Evolutionary conservation across 2,797 vertebrate species (phyloP), one percentile per base, ranked within the genome.

Genomic region (Crax fasciolata): DNA sequence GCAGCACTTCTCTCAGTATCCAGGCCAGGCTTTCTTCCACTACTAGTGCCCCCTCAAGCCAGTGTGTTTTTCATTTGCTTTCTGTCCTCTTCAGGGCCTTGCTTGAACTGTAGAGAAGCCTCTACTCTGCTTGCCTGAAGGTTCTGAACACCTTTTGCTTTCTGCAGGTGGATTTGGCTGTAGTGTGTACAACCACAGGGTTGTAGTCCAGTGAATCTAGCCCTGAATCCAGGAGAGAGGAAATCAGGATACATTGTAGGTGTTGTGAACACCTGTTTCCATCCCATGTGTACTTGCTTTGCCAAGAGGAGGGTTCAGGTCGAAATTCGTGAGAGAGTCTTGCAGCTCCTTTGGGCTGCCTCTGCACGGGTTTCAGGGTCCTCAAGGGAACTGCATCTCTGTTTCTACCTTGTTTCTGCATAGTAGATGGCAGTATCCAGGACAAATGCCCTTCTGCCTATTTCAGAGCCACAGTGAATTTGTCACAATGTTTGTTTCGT

Each of bases 381-480:
- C 38, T 89, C n/a, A 49, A 46, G 65, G 38, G 61, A 92, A 10
- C 16, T 1, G 2, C 28, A 46, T 43, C 44, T 87, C 59, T 87
- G 7, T 91, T 80, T 76, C 57, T 87, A 38, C 72, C 57, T 93
- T 94, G 71, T 91, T 92, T 89, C 74, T 82, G 55, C 71, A 32
- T 74, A 52, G 63, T 52, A 71, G 87, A 87, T 77, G 59, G 35
- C 48, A 89, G 89, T 43, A 84, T 43, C 70, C 62, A 67, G 71
- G 84, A 43, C 4, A 74, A 87, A 75, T 32, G 14, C 24, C 78
- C 68, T 87, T 89, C 55, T 88, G 35, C 51, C 11, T 35, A 59
- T 52, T 84, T 79, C 66, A 39, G 19, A 62, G 63, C 63, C 44
- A 38, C 65, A 61, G 61, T 67, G 52, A 49, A n/a, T 88, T 85